phyloP scores from a whole-genome alignment of 2,113 vertebrate species.

The Edolisoma coerulescens region DNA sequence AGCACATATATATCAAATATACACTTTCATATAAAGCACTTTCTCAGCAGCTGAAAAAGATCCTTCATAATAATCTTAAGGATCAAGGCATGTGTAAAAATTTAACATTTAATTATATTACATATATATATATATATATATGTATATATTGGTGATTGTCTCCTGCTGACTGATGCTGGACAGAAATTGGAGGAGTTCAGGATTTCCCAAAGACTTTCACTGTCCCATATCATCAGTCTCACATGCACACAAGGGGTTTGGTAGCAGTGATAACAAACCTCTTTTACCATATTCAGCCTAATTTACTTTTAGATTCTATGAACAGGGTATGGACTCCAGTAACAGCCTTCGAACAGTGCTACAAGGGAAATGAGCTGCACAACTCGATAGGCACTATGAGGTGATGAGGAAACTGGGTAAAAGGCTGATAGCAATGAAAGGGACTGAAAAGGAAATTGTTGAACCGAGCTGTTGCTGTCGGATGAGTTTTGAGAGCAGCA shows the following conservation, averaged over 20 bases:
- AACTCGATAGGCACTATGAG: not conserved
- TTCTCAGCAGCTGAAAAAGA: not conserved
- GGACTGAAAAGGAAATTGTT: not conserved
- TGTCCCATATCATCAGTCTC: not conserved
- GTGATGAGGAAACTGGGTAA: not conserved
- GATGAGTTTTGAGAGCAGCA: not conserved
- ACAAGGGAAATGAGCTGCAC: not conserved
- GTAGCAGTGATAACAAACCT: not conserved
- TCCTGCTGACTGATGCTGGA: not conserved
- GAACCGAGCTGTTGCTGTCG: not conserved
- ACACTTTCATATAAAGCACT: not conserved
- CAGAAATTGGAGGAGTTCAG: not conserved
- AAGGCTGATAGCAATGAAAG: not conserved
- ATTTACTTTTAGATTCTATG: not conserved
- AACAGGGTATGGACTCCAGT: not conserved
- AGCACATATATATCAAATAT: not conserved
- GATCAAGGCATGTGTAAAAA: not conserved
- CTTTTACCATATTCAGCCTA: not conserved
- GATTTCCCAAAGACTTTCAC: not conserved
- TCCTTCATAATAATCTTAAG: not conserved
- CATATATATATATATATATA: no score
- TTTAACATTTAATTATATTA: not conserved
- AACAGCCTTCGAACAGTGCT: not conserved
- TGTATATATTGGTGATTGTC: not conserved
- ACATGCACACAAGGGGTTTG: not conserved